Evolutionary conservation across 2,113 vertebrate genomes (phyloP).

Genomic region (Pseudorasbora parva): DNA sequence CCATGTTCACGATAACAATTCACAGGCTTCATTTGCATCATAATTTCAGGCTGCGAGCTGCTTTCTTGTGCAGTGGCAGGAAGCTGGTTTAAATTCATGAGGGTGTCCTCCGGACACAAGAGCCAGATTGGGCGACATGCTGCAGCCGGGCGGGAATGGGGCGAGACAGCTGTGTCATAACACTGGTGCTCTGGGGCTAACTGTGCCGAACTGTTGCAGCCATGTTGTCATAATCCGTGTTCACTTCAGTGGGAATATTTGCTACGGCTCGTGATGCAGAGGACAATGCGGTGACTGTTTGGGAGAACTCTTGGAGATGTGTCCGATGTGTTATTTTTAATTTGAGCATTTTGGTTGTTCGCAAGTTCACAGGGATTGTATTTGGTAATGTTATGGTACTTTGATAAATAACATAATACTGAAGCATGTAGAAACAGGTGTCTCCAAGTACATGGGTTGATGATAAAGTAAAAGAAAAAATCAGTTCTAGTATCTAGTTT

Average conservation of each 20-base stretch:
- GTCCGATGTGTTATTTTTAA: neutral
- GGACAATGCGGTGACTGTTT: slow-evolving; percentile 7
- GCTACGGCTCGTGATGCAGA: neutral
- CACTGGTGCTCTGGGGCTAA: slow-evolving; percentile 27
- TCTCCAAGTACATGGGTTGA: neutral
- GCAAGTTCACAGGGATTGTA: neutral
- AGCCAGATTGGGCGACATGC: slow-evolving; percentile 38
- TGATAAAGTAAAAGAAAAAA: neutral
- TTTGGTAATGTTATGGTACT: neutral
- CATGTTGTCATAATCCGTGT: neutral
- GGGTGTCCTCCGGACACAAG: slow-evolving; percentile 28
- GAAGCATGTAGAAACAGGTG: neutral
- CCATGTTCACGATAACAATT: slow-evolving; percentile 59
- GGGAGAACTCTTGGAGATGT: neutral
- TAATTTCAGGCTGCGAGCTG: slow-evolving; percentile 41
- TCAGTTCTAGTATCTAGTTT: no score
- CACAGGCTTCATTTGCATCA: slow-evolving; percentile 61
- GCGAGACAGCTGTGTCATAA: slow-evolving; percentile 15
- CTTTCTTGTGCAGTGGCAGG: slow-evolving; percentile 9
- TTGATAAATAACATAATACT: neutral
- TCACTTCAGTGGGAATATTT: neutral
- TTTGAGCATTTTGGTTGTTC: neutral
- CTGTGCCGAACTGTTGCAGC: neutral
- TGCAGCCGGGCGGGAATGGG: slow-evolving; percentile 20
- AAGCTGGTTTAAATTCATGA: slow-evolving; percentile 60